Percentiles rank a stretch among this genome's conserved stretches.
Conservation (phyloP, 2,113 vertebrate species). For the Poecilia latipinna region DNA sequence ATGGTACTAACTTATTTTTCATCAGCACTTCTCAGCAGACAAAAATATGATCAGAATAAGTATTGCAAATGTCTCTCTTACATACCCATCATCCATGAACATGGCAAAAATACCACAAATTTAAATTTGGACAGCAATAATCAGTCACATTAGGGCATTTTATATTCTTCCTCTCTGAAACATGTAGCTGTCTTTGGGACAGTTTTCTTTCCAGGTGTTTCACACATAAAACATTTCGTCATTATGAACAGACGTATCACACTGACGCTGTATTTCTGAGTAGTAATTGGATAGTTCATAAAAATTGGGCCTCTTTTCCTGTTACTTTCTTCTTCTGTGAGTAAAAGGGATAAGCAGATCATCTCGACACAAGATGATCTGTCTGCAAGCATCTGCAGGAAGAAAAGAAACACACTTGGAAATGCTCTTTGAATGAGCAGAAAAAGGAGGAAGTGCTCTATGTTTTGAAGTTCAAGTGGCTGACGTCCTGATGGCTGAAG, state of each 20-base stretch:
- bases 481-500: constrained; percentile 61
- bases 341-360: constrained; percentile 37
- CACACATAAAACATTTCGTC: constrained; percentile 49
- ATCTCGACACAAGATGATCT: constrained; percentile 39
- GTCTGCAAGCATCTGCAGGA: constrained; percentile 42
- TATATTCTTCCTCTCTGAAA: constrained; percentile 1
- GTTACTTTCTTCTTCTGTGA: constrained; percentile 16
- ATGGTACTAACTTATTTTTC: neutral
- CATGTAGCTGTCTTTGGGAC: constrained; percentile 29
- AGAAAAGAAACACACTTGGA: constrained; percentile 57
- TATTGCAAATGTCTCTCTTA: neutral
- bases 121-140: too few species aligned
- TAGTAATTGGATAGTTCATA: constrained; percentile 25
- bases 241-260: constrained; percentile 60
- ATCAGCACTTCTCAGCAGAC: neutral
- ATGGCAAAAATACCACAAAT: neutral
- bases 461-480: constrained; percentile 74
- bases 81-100: neutral
- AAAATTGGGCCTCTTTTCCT: constrained; percentile 16
- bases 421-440: constrained; percentile 33
- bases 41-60: neutral
- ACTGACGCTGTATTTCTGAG: constrained; percentile 37
- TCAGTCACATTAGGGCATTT: neutral
- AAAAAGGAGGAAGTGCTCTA: constrained; percentile 45
- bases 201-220: constrained; percentile 34